Evolutionary conservation across 2,888 invertebrate species (phyloP).

Genomic region (Volucella inflata): DNA sequence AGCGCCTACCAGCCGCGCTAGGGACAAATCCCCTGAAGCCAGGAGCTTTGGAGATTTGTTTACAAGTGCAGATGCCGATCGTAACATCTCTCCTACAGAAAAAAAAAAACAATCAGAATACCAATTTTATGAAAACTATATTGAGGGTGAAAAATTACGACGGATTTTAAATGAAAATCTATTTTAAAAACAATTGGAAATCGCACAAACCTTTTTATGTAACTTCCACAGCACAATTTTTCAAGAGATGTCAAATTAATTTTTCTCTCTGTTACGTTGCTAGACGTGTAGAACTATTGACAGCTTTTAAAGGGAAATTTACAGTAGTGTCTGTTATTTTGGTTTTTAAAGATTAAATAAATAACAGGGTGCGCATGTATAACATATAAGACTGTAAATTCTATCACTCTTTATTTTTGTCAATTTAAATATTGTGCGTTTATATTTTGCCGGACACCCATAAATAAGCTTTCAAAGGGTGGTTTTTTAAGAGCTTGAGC

Average conservation of each 20-base stretch:
- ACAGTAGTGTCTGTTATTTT: conserved; percentile 1
- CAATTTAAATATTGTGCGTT: too few species aligned
- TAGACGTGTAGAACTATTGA: conserved; percentile 21
- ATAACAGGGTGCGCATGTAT: too few species aligned
- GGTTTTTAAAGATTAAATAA: too few species aligned
- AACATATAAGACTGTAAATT: too few species aligned
- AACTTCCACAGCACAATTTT: conserved; percentile 77
- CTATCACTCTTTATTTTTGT: too few species aligned
- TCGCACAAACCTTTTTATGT: conserved; percentile 79
- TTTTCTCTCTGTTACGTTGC: conserved; percentile 47
- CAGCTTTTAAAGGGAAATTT: conserved; percentile 26
- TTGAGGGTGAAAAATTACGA: conserved; percentile 22
- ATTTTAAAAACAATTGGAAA: conserved; percentile 72
- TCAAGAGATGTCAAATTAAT: conserved; percentile 71
- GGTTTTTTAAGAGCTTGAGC: too few species aligned
- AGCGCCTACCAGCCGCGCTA: conserved; percentile 55
- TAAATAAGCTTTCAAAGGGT: too few species aligned
- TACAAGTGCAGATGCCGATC: conserved; percentile 79
- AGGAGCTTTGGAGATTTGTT: conserved; percentile 78
- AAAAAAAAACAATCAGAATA: conserved; percentile 7
- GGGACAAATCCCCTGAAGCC: conserved; percentile 72
- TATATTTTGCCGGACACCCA: too few species aligned
- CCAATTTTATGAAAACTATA: not conserved
- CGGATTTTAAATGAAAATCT: conserved; percentile 50
- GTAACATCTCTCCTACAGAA: conserved; percentile 79